Base-by-base conservation (phyloP, 2,888 invertebrate genomes). In the Megalurothrips usitatus region DNA sequence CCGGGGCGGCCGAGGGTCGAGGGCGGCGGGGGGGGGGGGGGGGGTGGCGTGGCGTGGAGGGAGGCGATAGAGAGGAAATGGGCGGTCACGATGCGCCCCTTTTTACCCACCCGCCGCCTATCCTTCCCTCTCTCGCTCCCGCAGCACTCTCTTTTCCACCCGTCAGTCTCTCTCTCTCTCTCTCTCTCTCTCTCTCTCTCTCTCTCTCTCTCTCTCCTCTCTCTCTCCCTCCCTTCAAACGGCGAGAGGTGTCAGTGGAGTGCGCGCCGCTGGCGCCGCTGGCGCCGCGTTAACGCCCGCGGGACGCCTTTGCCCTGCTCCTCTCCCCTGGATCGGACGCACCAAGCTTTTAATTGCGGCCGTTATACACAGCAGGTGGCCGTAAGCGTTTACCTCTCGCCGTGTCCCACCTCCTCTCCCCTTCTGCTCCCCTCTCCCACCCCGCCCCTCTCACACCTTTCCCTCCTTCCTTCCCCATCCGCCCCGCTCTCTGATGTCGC, bases 331-430 rank as follows among this genome's bases (percentile, higher is more conserved):
- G 34, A 6, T 43, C 34, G 34, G 34, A 43, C 34, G 34, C 34
- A 6, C 34, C 3, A 75, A 79, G 81, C 52, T 79, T 81, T 79
- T 78, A 78, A 79, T 79, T 75, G 80, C 78, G 78, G 81, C 80
- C 80, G 80, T 81, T 81, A 81, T 80, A 80, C 79, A 58, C 78
- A 79, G 78, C 78, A 81, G 80, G 80, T 81, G 80, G 80, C 80
- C 43, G 79, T 68, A 80, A 81, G 17, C 58, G 17, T n/a, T n/a
- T 58, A n/a, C n/a, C 58, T 17, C 58, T 58, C 14, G 19, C 58
- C 12, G 11, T 14, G 19, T 52, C 17, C 52, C 52, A 12, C 52
- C 14, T 12, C 52, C 12, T 52, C 52, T 52, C 52, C 17, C 52
- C 17, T 17, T 12, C 58, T 58, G 14, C 17, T 58, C 14, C n/a